Conservation (phyloP, 2,888 invertebrate genomes). For the Meganola albula region DNA sequence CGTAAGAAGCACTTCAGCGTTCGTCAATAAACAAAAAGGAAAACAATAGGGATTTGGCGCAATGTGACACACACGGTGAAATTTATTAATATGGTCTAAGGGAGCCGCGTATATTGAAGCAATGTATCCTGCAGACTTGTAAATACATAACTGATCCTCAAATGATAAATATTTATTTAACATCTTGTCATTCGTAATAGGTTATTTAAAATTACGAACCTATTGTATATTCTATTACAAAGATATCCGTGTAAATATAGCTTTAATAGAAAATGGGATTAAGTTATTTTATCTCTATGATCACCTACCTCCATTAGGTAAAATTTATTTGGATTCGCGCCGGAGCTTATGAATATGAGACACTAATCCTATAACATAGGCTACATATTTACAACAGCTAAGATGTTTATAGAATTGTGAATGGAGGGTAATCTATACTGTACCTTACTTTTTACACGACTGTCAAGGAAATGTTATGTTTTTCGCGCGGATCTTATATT, state of each 20-base stretch:
- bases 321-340: constrained; percentile 34
- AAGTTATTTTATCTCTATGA: neutral
- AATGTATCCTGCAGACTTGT: constrained; percentile 17
- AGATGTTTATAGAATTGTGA: too few species aligned
- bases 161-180: neutral
- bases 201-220: neutral
- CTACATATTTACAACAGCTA: constrained; percentile 44
- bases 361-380: constrained; percentile 37
- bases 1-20: constrained; percentile 11
- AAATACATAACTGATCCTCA: constrained; percentile 7
- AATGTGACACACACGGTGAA: constrained; percentile 15
- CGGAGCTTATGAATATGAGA: constrained; percentile 18
- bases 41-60: constrained; percentile 9
- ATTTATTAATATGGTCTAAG: constrained; percentile 22
- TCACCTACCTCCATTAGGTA: constrained; percentile 19
- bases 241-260: neutral
- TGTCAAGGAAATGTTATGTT: too few species aligned
- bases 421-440: too few species aligned
- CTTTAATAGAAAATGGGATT: neutral
- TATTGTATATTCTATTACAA: neutral
- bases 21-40: constrained; percentile 14
- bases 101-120: constrained; percentile 20
- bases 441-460: too few species aligned
- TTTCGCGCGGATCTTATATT: too few species aligned
- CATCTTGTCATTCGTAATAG: neutral